A percentile compares a stretch with the other conserved stretches of the same genome.
These are phyloP conservation scores for Chrysaora quinquecirrha DNA, from an alignment of 30 jellyfish, hydroid and myxozoan species.

Conservation along the genomic window DNA sequence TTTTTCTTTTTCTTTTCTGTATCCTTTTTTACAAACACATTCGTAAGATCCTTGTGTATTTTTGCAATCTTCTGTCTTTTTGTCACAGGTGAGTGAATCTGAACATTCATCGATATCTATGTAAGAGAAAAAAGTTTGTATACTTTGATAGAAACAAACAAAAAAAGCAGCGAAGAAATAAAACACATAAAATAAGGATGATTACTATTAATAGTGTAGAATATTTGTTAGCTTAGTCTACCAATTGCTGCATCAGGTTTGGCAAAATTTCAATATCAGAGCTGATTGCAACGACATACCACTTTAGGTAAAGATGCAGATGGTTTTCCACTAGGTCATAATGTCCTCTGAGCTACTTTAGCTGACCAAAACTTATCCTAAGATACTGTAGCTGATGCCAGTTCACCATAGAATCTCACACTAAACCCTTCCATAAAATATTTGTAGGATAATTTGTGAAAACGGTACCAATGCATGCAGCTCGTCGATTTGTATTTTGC, in stretches of 20 bases:
- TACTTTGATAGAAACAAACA: too few species aligned
- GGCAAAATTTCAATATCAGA: too few species aligned
- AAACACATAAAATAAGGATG: too few species aligned
- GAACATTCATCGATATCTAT: constrained; percentile 91
- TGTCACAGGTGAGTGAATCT: constrained; percentile 52
- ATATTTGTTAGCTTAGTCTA: too few species aligned
- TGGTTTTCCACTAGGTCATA: too few species aligned
- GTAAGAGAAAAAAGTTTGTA: too few species aligned
- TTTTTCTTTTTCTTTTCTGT: constrained; percentile 53
- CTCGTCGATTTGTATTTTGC: background rate
- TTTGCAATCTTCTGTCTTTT: constrained; percentile 71
- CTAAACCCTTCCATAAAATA: background rate
- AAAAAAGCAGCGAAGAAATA: too few species aligned
- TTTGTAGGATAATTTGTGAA: background rate
- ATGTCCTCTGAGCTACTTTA: too few species aligned
- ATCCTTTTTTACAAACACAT: constrained; percentile 85
- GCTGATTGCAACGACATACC: too few species aligned
- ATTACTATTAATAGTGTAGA: too few species aligned
- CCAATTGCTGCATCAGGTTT: too few species aligned
- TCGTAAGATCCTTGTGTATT: constrained; percentile 78
- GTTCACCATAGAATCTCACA: background rate
- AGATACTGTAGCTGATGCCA: background rate
- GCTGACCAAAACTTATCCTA: background rate
- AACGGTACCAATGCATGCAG: background rate
- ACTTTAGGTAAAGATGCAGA: too few species aligned